Percentiles rank a stretch among this genome's conserved stretches.
phyloP scores from a whole-genome alignment of 2,888 invertebrate species.

The Cryptus armator region DNA sequence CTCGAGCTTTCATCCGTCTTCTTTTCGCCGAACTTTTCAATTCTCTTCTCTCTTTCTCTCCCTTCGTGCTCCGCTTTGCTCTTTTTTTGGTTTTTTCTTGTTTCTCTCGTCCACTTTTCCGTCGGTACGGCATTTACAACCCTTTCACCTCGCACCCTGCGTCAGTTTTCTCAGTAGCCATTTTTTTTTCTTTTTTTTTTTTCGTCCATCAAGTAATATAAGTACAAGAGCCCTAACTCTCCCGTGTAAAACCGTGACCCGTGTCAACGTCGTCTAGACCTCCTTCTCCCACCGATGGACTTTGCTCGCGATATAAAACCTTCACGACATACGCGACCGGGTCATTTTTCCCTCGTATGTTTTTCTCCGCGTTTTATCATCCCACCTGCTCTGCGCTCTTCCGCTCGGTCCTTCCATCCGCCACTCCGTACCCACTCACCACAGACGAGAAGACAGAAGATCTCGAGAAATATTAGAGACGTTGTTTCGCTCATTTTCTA shows the following conservation, averaged over 20 bases:
- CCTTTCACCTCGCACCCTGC: not conserved
- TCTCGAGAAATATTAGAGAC: constrained; percentile 41
- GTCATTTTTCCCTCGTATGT: constrained; percentile 11
- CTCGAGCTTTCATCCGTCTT: constrained; percentile 22
- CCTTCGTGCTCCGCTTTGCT: constrained; percentile 1
- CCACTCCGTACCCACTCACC: not conserved
- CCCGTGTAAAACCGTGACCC: constrained; percentile 31
- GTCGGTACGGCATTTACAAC: constrained; percentile 18
- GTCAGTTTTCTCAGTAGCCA: not conserved
- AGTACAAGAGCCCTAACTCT: constrained; percentile 20
- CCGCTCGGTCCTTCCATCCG: not conserved
- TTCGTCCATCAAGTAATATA: constrained; percentile 34
- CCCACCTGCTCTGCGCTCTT: constrained; percentile 29
- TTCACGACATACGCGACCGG: constrained; percentile 7
- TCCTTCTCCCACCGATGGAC: not conserved
- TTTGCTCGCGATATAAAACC: constrained; percentile 12
- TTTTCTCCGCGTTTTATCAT: constrained; percentile 41
- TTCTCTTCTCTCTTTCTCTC: constrained; percentile 27
- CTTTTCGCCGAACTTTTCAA: constrained; percentile 21
- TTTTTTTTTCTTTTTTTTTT: constrained; percentile 19
- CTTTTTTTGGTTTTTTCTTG: constrained; percentile 15
- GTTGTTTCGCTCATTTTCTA: constrained; percentile 18
- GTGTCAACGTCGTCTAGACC: constrained; percentile 42
- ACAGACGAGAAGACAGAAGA: not conserved
- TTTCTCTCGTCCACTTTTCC: constrained; percentile 33